Evolutionary conservation across 2,797 vertebrate species (phyloP).

Genomic region (Brotula barbata): DNA sequence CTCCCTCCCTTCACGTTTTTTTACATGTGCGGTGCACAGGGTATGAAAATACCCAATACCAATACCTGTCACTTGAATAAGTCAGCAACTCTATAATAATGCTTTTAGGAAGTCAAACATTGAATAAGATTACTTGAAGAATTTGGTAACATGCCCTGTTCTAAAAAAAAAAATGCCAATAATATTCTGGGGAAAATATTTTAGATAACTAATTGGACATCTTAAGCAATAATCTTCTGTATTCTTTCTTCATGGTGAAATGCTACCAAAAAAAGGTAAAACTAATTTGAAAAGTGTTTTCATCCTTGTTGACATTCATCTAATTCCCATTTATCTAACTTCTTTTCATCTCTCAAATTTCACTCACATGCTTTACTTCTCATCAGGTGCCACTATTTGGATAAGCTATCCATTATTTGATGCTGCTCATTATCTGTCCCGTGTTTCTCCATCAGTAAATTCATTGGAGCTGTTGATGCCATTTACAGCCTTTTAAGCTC

Average conservation of each 20-base stretch:
- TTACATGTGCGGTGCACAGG: too few species aligned
- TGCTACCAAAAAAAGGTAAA: slow-evolving; percentile 1
- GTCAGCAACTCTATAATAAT: neutral
- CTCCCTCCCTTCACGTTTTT: too few species aligned
- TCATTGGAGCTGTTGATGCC: slow-evolving; percentile 64
- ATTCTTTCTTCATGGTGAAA: slow-evolving; percentile 4
- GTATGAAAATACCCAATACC: too few species aligned
- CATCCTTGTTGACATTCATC: slow-evolving; percentile 31
- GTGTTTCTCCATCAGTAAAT: slow-evolving; percentile 49
- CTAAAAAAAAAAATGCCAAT: neutral
- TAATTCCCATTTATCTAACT: slow-evolving; percentile 22
- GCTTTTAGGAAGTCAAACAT: neutral
- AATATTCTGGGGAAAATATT: neutral
- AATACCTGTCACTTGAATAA: too few species aligned
- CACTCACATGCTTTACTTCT: slow-evolving; percentile 7
- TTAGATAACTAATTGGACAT: neutral
- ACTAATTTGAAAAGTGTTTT: slow-evolving; percentile 18
- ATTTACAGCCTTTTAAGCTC: slow-evolving; percentile 72
- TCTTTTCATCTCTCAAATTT: slow-evolving; percentile 27
- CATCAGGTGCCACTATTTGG: slow-evolving; percentile 42
- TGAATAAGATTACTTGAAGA: neutral
- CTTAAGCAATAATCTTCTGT: neutral
- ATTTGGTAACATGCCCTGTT: neutral
- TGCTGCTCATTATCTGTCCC: slow-evolving; percentile 55
- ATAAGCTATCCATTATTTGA: slow-evolving; percentile 54